Conservation (phyloP, 2,113 vertebrate genomes). For the Panthera tigris region DNA sequence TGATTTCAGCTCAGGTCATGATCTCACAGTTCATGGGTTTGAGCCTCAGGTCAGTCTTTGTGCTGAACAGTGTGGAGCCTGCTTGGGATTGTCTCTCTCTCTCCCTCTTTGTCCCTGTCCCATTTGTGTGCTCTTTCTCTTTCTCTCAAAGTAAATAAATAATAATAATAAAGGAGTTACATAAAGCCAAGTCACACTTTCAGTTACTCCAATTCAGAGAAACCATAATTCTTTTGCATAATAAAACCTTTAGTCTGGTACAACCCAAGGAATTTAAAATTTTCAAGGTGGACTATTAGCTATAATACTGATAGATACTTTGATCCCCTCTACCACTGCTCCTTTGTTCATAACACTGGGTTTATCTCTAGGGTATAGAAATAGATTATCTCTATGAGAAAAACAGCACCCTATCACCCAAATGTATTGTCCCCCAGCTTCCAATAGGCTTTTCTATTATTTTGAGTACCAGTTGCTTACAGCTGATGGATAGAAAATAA, state of each 20-base stretch:
- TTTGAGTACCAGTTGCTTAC: conserved; percentile 4
- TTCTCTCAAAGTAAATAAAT: no score
- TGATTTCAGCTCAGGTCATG: no score
- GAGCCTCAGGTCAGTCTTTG: no score
- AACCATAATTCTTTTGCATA: neutral
- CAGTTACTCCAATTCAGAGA: neutral
- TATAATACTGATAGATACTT: neutral
- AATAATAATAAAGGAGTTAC: neutral
- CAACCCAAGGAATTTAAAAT: neutral
- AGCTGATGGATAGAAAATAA: conserved; percentile 50
- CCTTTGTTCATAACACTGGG: neutral
- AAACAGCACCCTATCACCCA: neutral
- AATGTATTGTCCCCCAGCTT: neutral
- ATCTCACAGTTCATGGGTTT: no score
- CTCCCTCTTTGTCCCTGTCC: no score
- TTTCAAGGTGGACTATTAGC: neutral
- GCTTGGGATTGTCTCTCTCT: no score
- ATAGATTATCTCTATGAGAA: neutral
- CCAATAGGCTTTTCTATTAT: neutral
- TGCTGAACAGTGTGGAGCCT: no score
- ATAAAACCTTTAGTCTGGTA: neutral
- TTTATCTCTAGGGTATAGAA: conserved; percentile 2
- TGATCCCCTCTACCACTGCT: neutral
- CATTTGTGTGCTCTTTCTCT: no score
- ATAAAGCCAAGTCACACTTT: neutral